Evolutionary conservation across 2,113 vertebrate species (phyloP), one percentile per base, ranked within the genome.

Genomic region (Peucedramus taeniatus): DNA sequence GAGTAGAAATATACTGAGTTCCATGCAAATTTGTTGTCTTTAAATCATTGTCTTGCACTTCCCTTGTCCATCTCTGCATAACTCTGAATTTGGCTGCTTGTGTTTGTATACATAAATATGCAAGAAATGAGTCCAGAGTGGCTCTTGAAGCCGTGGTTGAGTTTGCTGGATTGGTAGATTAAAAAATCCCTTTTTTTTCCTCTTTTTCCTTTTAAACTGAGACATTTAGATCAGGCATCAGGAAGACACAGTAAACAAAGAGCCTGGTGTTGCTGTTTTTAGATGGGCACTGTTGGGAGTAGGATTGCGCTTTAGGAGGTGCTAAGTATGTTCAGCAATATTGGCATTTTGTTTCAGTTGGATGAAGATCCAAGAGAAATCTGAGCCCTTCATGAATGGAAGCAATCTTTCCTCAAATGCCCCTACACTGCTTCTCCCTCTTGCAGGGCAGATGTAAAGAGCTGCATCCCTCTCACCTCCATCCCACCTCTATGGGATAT

Each of bases 311-410:
- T 95, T 93, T 57, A 66, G 83, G 87, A 96, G 75, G 80, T 95
- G 94, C 93, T 83, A 91, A 94, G 78, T 90, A 59, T 88, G 87
- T 95, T 94, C 90, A 90, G 92, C 87, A 90, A 59, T 93, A 86
- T 23, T 96, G 85, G 71, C 87, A 37, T 94, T 93, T 95, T 79
- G 31, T 83, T 94, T 88, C 90, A 53, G 35, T 50, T 47, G 63
- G 59, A 51, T 77, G 90, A 71, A 93, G 79, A 83, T 77, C 54
- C 3, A 4, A 88, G 88, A 91, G 85, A 74, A 83, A 90, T 86
- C 90, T 78, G 71, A 90, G 68, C 60, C 49, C 70, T 90, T 90
- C 79, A 45, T 91, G 90, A 93, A 93, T 87, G 85, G 76, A 84
- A 89, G 26, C 2, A 1, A 26, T 31, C 69, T 97, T 87, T 69